Evolutionary conservation across 1,140 invertebrate genomes (phyloP), one percentile per base, ranked within the genome.

Genomic region (Drosophila parabipectinata): DNA sequence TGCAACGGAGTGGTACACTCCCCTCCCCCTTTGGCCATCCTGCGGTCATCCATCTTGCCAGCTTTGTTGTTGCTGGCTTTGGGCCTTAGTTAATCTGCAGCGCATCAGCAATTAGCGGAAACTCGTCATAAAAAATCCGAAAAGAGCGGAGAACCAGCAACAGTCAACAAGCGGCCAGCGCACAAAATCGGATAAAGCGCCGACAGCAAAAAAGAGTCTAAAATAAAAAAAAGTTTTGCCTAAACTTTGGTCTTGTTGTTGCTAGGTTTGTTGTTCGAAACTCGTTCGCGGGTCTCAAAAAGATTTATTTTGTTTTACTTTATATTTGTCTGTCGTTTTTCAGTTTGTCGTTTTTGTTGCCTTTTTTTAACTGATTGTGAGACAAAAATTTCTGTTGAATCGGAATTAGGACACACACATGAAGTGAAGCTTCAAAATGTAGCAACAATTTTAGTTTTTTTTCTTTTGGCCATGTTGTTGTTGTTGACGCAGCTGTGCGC

Each of bases 51-150:
- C 66, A 71, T 71, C 67, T 71, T 71, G 30, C 26, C 58, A 63
- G 15, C 32, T 62, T 50, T 28, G 26, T 28, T 28, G 26, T 44
- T 55, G 55, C 41, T 72, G 77, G 48, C 32, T 54, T 12, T 62
- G 75, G 52, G 60, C 63, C 75, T 87, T 58, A 71, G 72, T 87
- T 85, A 88, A 87, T 87, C 82, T 87, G 83, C 83, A 87, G 83
- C 78, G 83, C 83, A 87, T 87, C 82, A 87, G 82, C 82, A 87
- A 87, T 87, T 87, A 87, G 82, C 82, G 82, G 82, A 87, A 87
- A 88, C 82, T 87, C 82, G 79, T 87, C 82, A 87, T 87, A 87
- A 87, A 87, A 85, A 72, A 62, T 73, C 57, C 63, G 44, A 41
- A 48, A 57, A 56, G 37, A 14, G 30, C 12, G 15, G 15, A 67